Evolutionary conservation across 2,797 vertebrate genomes (phyloP).

Genomic region (Eulemur albifrons): DNA sequence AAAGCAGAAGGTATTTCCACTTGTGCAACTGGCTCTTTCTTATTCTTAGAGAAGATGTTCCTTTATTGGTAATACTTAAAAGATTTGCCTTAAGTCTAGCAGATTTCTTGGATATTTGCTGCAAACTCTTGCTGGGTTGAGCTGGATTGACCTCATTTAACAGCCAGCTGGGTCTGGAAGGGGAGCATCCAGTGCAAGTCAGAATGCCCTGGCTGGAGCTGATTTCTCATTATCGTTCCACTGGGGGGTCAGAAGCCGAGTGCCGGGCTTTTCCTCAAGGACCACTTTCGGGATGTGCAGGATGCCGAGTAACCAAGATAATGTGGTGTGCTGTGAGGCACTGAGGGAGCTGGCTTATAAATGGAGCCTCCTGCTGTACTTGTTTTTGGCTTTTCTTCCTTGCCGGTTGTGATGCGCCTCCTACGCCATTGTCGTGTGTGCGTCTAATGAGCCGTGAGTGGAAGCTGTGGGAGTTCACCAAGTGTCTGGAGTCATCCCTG

Average conservation of each 20-base stretch:
- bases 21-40: background rate
- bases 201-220: background rate
- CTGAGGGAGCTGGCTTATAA: background rate
- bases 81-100: background rate
- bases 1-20: background rate
- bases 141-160: constrained; percentile 55
- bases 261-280: constrained; percentile 15
- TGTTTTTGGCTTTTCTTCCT: constrained; percentile 24
- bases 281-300: background rate
- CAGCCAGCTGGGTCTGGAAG: constrained; percentile 13
- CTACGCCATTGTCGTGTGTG: background rate
- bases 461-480: constrained; percentile 19
- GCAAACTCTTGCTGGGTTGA: background rate
- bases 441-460: background rate
- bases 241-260: background rate
- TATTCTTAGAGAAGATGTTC: constrained; percentile 9
- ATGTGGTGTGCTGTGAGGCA: background rate
- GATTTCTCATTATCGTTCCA: constrained; percentile 36
- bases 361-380: background rate
- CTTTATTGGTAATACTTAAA: constrained; percentile 25
- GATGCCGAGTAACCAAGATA: background rate
- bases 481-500: constrained; percentile 28
- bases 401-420: constrained; percentile 9
- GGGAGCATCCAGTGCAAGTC: background rate
- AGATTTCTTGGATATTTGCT: constrained; percentile 34